A percentile compares a stretch with the other conserved stretches of the same genome.
Evolutionary conservation across 2,113 vertebrate species (phyloP).

Genomic region (Dromaius novaehollandiae): DNA sequence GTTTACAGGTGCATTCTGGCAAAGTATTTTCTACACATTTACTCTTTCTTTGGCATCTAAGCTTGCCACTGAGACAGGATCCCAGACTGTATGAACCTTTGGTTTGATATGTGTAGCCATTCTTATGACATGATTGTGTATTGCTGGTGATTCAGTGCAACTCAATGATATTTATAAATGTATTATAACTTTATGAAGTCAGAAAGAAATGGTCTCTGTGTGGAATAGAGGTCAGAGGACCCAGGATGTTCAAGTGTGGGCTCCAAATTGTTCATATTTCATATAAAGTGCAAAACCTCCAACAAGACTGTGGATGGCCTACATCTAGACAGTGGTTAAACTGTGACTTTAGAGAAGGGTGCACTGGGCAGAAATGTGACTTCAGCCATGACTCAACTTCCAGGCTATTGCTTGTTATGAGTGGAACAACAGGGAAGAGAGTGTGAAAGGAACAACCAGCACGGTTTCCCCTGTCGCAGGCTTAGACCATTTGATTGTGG

Average conservation of each 20-base stretch:
- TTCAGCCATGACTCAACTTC: background rate
- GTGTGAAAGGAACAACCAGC: background rate
- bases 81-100: background rate
- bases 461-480: background rate
- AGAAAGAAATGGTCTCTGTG: background rate
- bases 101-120: background rate
- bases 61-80: background rate
- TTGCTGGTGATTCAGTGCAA: background rate
- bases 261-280: background rate
- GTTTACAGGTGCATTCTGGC: background rate
- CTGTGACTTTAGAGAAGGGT: background rate
- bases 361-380: background rate
- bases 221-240: background rate
- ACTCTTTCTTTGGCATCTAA: background rate
- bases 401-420: background rate
- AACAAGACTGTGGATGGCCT: background rate
- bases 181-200: background rate
- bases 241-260: background rate
- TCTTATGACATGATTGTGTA: background rate
- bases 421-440: background rate
- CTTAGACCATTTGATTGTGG: background rate
- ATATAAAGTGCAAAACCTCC: background rate
- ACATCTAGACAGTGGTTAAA: background rate
- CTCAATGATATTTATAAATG: background rate
- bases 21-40: background rate